Base-by-base conservation (phyloP, 2,113 vertebrate genomes). In the Caloenas nicobarica region DNA sequence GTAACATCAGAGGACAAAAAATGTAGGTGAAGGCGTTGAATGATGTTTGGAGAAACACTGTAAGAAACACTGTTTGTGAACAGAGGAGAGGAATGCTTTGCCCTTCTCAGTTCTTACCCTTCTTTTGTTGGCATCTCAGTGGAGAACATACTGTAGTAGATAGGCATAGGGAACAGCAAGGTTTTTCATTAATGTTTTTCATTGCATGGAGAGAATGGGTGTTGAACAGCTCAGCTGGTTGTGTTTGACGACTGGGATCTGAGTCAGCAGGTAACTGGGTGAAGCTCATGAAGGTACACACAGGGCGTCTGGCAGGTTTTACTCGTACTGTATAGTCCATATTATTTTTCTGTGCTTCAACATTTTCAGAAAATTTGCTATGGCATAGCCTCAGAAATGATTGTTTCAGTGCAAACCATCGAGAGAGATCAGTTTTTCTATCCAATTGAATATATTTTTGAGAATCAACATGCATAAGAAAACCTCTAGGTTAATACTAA, bases 281-380 rank as follows among this genome's bases (percentile, higher is more conserved):
- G 62, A 1, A 42, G 42, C 24, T 42, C 16, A 2, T 25, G 57
- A 40, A 31, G 22, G 3, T 1, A 0, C 8, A 19, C 5, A 1
- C 19, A 70, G 80, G 62, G 31, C 8, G 31, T 40, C 50, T 44
- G 15, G 8, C 57, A 50, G 13, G 24, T 29, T 42, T 91, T 77
- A 48, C 34, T 48, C 24, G 7, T 16, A 13, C 18, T 51, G 6
- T 7, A 13, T 11, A 26, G 23, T 29, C 60, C 8, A 31, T 38
- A 26, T 61, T 84, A 38, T 26, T 74, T 80, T 54, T 70, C 50
- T 26, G 15, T 25, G 16, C 9, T 23, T 57, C 48, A 73, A 1
- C 19, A 46, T 86, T 65, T 71, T 73, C 4, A 48, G 23, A 48
- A 25, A 34, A 53, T 33, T 29, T 66, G 10, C 31, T 81, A 5